Evolutionary conservation across 2,888 invertebrate genomes (phyloP).

Genomic region (Andrena camellia): DNA sequence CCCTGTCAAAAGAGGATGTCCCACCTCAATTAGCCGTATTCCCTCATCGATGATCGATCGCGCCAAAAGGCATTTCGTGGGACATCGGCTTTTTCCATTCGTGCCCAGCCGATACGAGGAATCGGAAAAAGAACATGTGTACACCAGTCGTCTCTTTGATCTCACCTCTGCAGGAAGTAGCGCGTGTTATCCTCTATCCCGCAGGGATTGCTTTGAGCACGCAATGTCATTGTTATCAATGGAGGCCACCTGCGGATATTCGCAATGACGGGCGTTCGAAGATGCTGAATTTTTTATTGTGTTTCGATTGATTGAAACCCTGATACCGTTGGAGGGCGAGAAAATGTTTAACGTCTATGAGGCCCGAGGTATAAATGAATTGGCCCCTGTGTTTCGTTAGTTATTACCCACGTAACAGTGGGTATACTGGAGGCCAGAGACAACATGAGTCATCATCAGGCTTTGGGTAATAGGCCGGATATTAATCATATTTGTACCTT

Average conservation of each 20-base stretch:
- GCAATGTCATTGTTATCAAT: conserved; percentile 34
- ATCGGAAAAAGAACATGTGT: background rate
- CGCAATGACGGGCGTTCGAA: background rate
- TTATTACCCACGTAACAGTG: conserved; percentile 4
- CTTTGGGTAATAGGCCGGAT: background rate
- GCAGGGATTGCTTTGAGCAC: conserved; percentile 19
- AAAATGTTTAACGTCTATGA: background rate
- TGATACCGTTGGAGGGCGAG: too few relatives aligned
- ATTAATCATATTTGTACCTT: conserved; percentile 15
- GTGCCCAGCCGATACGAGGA: too few relatives aligned
- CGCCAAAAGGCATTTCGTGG: background rate
- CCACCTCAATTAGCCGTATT: conserved; percentile 52
- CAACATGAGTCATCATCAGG: background rate
- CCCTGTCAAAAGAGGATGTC: background rate
- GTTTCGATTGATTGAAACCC: too few relatives aligned
- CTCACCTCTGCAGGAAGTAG: background rate
- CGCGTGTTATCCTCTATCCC: background rate
- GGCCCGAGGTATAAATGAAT: conserved; percentile 4
- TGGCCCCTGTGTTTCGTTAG: background rate
- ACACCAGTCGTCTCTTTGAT: conserved; percentile 33
- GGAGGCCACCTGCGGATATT: background rate
- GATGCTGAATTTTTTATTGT: background rate
- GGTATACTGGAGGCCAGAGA: conserved; percentile 6
- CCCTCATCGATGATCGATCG: conserved; percentile 55
- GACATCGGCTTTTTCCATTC: background rate